A percentile compares a stretch with the other conserved stretches of the same genome.
phyloP scores from a whole-genome alignment of 2,888 invertebrate genomes.

The Sphaeridia pumilis region DNA sequence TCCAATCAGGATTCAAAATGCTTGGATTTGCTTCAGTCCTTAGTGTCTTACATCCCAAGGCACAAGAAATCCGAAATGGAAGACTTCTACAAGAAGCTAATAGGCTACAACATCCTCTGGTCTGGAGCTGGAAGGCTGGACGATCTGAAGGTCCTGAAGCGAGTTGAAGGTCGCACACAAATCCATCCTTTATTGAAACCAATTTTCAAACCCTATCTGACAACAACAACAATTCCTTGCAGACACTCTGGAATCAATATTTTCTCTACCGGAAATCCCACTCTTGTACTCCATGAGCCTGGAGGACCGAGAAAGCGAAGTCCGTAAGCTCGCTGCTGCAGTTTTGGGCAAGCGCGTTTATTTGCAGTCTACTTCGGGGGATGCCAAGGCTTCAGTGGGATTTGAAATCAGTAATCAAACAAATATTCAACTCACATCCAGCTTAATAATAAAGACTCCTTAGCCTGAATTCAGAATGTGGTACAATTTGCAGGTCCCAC shows the following conservation, averaged over 20 bases:
- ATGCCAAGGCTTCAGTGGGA: no score
- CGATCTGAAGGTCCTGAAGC: conserved; percentile 21
- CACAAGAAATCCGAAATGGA: conserved; percentile 18
- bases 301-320: conserved; percentile 19
- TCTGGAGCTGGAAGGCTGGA: conserved; percentile 22
- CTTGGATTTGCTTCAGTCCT: conserved; percentile 1
- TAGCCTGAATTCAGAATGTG: neutral
- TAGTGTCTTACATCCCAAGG: conserved; percentile 18
- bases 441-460: neutral
- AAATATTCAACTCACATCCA: neutral
- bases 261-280: conserved; percentile 24
- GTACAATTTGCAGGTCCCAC: conserved; percentile 11
- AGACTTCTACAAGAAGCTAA: conserved; percentile 25
- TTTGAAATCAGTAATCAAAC: no score
- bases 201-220: neutral
- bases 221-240: neutral
- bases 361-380: no score
- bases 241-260: conserved; percentile 21
- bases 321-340: conserved; percentile 20
- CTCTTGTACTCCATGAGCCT: conserved; percentile 15
- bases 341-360: conserved; percentile 25
- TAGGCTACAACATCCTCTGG: conserved; percentile 19
- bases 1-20: no score
- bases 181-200: neutral
- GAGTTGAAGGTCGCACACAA: conserved; percentile 19